Evolutionary conservation across 2,888 invertebrate species (phyloP).

Genomic region (Notodonta ziczac): DNA sequence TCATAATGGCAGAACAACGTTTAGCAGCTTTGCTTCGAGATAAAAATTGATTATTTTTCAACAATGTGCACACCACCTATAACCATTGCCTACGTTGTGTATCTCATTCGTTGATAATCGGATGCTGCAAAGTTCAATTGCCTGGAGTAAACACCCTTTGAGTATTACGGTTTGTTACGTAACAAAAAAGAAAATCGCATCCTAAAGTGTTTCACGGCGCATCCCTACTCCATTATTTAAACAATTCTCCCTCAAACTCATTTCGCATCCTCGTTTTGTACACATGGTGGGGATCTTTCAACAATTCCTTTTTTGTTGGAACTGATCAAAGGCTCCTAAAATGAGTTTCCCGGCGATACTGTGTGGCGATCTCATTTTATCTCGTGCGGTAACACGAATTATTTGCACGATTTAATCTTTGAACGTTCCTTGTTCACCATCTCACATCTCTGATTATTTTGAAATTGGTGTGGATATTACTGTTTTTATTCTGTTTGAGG

Average conservation of each 20-base stretch:
- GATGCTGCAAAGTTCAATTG: no score
- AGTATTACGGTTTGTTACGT: no score
- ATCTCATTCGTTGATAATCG: no score
- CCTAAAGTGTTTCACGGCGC: neutral
- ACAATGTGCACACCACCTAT: no score
- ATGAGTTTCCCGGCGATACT: conserved; percentile 50
- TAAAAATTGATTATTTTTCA: no score
- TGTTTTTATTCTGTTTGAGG: no score
- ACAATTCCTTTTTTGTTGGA: conserved; percentile 40
- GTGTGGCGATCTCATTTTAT: conserved; percentile 39
- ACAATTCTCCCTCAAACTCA: conserved; percentile 15
- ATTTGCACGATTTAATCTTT: conserved; percentile 56
- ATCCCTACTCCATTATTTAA: conserved; percentile 4
- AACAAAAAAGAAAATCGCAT: neutral
- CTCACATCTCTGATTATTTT: conserved; percentile 16
- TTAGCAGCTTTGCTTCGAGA: no score
- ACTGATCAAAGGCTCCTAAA: conserved; percentile 56
- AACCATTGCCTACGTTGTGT: no score
- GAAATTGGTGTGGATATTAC: conserved; percentile 1
- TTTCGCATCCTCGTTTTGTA: conserved; percentile 24
- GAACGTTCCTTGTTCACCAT: conserved; percentile 40
- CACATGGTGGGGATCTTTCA: conserved; percentile 15
- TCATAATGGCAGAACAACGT: no score
- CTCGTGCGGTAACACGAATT: conserved; percentile 44
- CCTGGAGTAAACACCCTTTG: no score